Percentiles rank a stretch among this genome's conserved stretches.
phyloP scores from a whole-genome alignment of 2,888 invertebrate species.

The Enoplolaimus lenunculus region DNA sequence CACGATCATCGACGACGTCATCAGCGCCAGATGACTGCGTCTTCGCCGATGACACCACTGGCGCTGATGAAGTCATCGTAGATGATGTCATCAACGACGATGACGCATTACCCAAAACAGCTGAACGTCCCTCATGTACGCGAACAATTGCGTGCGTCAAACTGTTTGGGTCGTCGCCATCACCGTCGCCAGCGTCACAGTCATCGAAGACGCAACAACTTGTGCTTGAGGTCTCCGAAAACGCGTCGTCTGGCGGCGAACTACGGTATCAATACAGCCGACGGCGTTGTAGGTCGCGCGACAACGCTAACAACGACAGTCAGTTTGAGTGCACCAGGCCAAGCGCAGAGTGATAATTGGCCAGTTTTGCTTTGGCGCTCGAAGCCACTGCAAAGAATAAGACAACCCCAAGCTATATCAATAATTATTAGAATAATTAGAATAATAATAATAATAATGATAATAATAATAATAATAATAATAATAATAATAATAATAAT shows the following conservation, averaged over 20 bases:
- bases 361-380: conserved; percentile 4
- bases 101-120: background rate
- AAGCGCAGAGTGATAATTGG: background rate
- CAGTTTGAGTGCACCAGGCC: background rate
- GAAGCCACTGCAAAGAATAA: background rate
- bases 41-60: background rate
- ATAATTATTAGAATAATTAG: no score
- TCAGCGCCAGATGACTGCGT: no score
- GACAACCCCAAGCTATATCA: no score
- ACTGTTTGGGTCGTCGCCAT: background rate
- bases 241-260: background rate
- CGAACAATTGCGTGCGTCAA: background rate
- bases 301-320: conserved; percentile 9
- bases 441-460: no score
- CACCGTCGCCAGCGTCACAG: no score
- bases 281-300: background rate
- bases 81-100: background rate
- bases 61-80: background rate
- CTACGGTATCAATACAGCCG: background rate
- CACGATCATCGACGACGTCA: no score
- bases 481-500: no score
- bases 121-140: background rate
- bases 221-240: background rate
- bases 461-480: no score
- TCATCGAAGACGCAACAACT: background rate